A percentile compares a stretch with the other conserved stretches of the same genome.
Conservation (phyloP, 92 coral and sea anemone genomes). For the Hydrozoanthus gracilis region DNA sequence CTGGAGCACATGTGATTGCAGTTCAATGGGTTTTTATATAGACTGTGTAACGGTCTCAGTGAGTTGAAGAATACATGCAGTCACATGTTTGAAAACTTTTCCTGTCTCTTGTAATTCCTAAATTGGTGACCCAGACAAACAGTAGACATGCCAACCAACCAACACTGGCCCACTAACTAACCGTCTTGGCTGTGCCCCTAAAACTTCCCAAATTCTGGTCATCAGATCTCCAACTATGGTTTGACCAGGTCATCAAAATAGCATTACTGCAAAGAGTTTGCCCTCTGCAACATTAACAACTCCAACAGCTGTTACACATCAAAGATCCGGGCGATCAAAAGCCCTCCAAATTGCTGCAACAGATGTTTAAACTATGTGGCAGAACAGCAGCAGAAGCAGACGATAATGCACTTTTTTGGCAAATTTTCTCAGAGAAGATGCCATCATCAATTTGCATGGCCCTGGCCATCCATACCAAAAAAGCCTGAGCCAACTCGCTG, state of each 20-base stretch:
- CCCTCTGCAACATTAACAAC: slow-evolving; percentile 48
- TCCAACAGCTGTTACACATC: slow-evolving; percentile 51
- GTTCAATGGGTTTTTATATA: no score
- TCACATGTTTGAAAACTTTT: no score
- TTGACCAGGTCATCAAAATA: slow-evolving; percentile 18
- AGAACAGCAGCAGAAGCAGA: slow-evolving; percentile 3
- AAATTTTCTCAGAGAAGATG: slow-evolving; percentile 25
- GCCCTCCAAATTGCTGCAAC: slow-evolving; percentile 58
- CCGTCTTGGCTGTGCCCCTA: slow-evolving; percentile 4
- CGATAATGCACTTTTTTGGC: neutral
- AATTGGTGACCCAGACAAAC: slow-evolving; percentile 39
- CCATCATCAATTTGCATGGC: slow-evolving; percentile 54
- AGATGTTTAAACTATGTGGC: slow-evolving; percentile 19
- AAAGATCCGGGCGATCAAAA: slow-evolving; percentile 45
- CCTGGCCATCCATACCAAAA: slow-evolving; percentile 41
- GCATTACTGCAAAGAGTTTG: slow-evolving; percentile 37
- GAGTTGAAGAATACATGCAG: no score
- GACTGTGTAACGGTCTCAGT: no score
- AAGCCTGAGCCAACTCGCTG: slow-evolving; percentile 51
- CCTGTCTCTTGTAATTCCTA: neutral
- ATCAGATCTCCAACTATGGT: slow-evolving; percentile 33
- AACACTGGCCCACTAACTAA: neutral
- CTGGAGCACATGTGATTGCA: no score
- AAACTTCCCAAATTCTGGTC: slow-evolving; percentile 40
- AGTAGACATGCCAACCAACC: slow-evolving; percentile 10